phyloP scores from a whole-genome alignment of 2,888 invertebrate species.

The Andrena praecox region DNA sequence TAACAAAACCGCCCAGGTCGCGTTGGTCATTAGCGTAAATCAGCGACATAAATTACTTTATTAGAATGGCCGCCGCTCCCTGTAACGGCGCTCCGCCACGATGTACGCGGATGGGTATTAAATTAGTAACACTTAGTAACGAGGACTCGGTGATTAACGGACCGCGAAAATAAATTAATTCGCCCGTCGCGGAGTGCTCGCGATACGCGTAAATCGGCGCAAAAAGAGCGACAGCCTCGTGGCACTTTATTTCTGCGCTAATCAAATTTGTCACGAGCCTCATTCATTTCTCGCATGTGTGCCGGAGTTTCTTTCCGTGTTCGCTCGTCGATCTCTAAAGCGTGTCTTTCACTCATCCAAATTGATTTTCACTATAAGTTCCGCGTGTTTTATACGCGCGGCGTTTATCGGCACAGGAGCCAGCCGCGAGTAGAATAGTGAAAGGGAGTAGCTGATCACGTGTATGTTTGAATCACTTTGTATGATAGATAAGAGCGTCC shows the following conservation, averaged over 20 bases:
- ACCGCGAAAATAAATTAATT: slow-evolving; percentile 39
- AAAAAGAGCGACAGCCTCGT: slow-evolving; percentile 8
- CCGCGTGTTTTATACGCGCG: too few relatives aligned
- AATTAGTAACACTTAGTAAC: slow-evolving; percentile 45
- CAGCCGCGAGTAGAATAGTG: background rate
- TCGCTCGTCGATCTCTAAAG: background rate
- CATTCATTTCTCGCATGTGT: background rate
- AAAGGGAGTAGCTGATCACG: background rate
- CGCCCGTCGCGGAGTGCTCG: background rate
- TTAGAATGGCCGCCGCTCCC: slow-evolving; percentile 29
- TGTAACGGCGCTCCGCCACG: background rate
- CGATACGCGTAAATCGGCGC: slow-evolving; percentile 31
- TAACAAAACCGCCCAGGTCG: slow-evolving; percentile 60
- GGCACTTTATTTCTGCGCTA: background rate
- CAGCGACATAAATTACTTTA: slow-evolving; percentile 63
- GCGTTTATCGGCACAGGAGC: background rate
- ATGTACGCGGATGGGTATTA: slow-evolving; percentile 30
- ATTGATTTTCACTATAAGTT: too few relatives aligned
- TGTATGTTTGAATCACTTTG: background rate
- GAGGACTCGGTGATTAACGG: slow-evolving; percentile 28
- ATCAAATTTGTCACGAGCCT: slow-evolving; percentile 32
- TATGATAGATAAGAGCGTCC: background rate
- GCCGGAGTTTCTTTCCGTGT: too few relatives aligned
- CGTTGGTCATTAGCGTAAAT: slow-evolving; percentile 69
- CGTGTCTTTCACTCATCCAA: background rate